Base-by-base conservation (phyloP, 2,797 vertebrate genomes). In the Hylomyscus alleni region DNA sequence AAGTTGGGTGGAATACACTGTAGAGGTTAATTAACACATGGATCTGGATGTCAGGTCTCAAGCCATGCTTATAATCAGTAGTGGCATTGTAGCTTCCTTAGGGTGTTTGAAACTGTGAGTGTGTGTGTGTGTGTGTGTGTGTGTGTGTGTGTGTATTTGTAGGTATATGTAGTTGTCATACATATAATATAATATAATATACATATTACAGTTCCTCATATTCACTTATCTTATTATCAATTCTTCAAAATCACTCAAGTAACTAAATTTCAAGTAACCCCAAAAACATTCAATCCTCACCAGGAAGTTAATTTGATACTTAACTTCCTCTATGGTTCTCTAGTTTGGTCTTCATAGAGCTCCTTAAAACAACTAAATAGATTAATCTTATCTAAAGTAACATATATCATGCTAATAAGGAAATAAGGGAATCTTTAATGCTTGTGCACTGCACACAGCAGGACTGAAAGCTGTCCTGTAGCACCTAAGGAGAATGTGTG, bases 201-300 rank as follows among this genome's bases (percentile, higher is more conserved):
- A 44, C 62, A 19, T 60, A 22, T 65, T 22, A 20, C 37, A 19
- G 8, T 34, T 84, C 9, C 4, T 65, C 40, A 0, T 0, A 93
- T 89, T 91, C 17, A 69, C 17, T 95, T 92, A 85, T 22, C 54
- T 26, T 83, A 90, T 83, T 92, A 77, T 92, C n/a, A 76, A 2
- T 50, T 2, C n/a, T 24, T 56, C 37, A 69, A 31, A 31, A 60
- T 40, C 83, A n/a, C 7, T 91, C 26, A 34, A 2, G 0, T 65
- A 50, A 50, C 12, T 29, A 34, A 44, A 54, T 62, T 37, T 93
- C 65, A 84, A 2, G 3, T 14, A 3, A 67, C n/a, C 4, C 54
- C 56, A 22, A 72, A 72, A 44, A 90, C 85, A 54, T 82, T 77
- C 73, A 76, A 31, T 52, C 0, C 11, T 19, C 1, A 10, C 6